Evolutionary conservation across 2,888 invertebrate species (phyloP).

Genomic region (Drepanosiphum platanoidis): DNA sequence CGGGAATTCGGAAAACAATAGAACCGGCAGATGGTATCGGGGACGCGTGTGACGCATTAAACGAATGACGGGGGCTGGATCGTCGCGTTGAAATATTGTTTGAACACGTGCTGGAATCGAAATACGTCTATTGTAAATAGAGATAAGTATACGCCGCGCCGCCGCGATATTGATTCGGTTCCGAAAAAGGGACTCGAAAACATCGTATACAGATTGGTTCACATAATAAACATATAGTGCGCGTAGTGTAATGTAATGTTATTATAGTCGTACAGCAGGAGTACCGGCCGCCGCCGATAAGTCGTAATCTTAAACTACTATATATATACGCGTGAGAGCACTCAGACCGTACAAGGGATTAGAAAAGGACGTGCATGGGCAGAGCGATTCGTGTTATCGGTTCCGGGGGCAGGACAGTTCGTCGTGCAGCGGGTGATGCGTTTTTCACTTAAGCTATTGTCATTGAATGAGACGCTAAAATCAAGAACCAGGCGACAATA

Average conservation of each 20-base stretch:
- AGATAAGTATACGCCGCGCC: background rate
- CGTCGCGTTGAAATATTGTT: background rate
- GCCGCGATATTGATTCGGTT: background rate
- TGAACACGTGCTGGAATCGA: background rate
- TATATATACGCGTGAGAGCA: no score
- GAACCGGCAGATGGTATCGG: background rate
- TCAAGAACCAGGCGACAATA: no score
- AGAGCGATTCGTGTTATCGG: no score
- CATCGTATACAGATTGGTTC: background rate
- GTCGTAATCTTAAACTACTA: no score
- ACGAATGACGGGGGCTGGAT: background rate
- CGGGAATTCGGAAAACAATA: background rate
- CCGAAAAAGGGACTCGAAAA: background rate
- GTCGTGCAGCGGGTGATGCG: no score
- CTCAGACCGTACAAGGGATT: no score
- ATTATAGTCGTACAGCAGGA: background rate
- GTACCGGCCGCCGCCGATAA: background rate
- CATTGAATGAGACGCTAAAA: no score
- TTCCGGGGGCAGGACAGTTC: no score
- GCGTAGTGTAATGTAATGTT: no score
- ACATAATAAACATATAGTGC: background rate
- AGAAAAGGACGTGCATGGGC: no score
- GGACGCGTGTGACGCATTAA: background rate
- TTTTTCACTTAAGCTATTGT: no score
- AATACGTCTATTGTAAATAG: background rate